Conservation (phyloP, 2,113 vertebrate genomes). For the Columba janthina region DNA sequence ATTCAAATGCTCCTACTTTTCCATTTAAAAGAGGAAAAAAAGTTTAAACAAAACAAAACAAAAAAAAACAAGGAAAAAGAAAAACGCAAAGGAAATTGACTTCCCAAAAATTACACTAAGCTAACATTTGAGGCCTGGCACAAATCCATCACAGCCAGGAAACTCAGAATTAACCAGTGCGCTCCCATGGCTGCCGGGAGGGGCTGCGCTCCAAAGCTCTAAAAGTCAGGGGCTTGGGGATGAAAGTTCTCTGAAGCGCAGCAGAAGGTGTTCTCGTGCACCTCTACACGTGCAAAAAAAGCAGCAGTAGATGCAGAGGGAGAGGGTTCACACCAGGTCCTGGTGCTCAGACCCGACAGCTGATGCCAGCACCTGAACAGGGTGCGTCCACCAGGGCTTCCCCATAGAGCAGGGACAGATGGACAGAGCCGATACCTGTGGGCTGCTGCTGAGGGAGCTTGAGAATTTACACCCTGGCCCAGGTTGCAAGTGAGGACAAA, state of each 20-base stretch:
- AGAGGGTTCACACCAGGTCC: not conserved
- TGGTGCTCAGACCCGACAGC: not conserved
- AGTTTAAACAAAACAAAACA: slow-evolving; percentile 43
- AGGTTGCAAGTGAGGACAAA: not conserved
- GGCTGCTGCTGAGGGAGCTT: not conserved
- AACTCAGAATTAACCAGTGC: slow-evolving; percentile 70
- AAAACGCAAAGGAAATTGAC: slow-evolving; percentile 78
- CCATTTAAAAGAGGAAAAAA: slow-evolving; percentile 46
- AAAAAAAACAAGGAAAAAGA: slow-evolving; percentile 23
- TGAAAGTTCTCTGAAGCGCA: not conserved
- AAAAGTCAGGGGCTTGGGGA: not conserved
- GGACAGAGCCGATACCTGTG: not conserved
- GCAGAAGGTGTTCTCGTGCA: not conserved
- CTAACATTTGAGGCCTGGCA: slow-evolving; percentile 78
- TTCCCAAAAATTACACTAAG: slow-evolving; percentile 82
- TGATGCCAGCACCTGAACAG: not conserved
- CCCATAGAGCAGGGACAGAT: not conserved
- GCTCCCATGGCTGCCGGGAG: not conserved
- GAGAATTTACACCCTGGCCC: not conserved
- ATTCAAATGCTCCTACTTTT: slow-evolving; percentile 57
- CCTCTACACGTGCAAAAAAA: not conserved
- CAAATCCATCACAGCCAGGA: slow-evolving; percentile 76
- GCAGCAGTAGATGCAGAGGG: not conserved
- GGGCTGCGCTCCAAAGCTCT: fast-evolving
- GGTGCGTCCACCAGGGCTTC: not conserved